phyloP scores from a whole-genome alignment of 2,113 vertebrate species.

The Hucho hucho region DNA sequence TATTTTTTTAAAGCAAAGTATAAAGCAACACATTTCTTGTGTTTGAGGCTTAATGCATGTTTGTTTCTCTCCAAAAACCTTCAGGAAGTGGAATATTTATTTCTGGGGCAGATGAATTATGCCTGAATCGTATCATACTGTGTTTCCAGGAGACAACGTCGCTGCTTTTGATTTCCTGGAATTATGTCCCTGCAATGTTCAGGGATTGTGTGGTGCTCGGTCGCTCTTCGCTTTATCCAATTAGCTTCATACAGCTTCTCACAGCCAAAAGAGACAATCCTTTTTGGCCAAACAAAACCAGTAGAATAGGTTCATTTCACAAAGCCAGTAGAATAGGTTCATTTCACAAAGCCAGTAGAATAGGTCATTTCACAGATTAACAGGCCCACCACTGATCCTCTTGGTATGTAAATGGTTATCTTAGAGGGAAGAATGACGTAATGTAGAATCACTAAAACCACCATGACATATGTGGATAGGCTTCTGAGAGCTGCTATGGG shows the following conservation, averaged over 20 bases:
- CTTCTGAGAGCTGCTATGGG: slow-evolving; percentile 1
- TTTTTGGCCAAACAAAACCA: slow-evolving; percentile 39
- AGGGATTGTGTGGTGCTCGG: slow-evolving; percentile 33
- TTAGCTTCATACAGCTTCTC: slow-evolving; percentile 43
- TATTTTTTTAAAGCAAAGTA: no score
- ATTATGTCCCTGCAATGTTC: slow-evolving; percentile 45
- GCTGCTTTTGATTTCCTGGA: slow-evolving; percentile 60
- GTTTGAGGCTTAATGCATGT: no score
- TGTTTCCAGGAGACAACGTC: slow-evolving; percentile 53
- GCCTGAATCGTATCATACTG: slow-evolving; percentile 6
- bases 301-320: no score
- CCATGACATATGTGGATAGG: slow-evolving; percentile 50
- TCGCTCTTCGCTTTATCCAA: slow-evolving; percentile 47
- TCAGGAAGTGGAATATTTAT: slow-evolving; percentile 1
- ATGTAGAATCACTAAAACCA: slow-evolving; percentile 43
- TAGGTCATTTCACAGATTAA: slow-evolving; percentile 57
- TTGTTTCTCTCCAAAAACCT: slow-evolving; percentile 27
- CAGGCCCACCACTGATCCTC: slow-evolving; percentile 20
- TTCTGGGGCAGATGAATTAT: slow-evolving; percentile 15
- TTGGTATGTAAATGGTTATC: slow-evolving; percentile 54
- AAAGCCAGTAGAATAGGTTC: no score
- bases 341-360: no score
- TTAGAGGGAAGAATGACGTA: slow-evolving; percentile 55
- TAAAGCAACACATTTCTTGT: no score
- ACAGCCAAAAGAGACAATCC: slow-evolving; percentile 48